These are phyloP conservation scores for Steinernema carpocapsae DNA, from an alignment of 2,888 invertebrate genomes.

Conservation along the genomic window DNA sequence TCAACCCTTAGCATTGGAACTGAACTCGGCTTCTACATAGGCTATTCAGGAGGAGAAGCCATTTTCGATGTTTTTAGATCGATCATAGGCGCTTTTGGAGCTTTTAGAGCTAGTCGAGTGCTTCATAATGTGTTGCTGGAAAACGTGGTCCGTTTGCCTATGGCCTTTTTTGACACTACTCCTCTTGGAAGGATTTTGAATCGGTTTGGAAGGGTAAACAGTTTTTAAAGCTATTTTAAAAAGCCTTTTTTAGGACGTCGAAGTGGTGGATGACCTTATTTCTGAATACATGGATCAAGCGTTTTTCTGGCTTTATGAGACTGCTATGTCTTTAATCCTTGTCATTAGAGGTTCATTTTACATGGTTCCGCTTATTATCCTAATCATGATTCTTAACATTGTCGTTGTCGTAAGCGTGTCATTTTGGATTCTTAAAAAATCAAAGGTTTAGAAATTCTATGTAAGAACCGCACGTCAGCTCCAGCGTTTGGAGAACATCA, in stretches of 20 bases:
- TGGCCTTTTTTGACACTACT: conserved; percentile 71
- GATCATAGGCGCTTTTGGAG: conserved; percentile 69
- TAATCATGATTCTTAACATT: neutral
- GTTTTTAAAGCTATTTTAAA: too few species aligned
- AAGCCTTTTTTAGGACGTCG: too few species aligned
- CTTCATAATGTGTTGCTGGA: conserved; percentile 69
- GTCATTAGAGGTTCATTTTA: conserved; percentile 8
- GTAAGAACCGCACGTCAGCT: conserved; percentile 91
- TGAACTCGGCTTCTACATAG: neutral
- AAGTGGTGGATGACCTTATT: neutral
- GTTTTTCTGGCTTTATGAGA: neutral
- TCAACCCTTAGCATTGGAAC: too few species aligned
- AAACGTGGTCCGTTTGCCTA: conserved; percentile 68
- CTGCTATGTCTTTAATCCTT: neutral
- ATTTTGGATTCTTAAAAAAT: too few species aligned
- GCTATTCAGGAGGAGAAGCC: conserved; percentile 44
- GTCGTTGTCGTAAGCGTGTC: neutral
- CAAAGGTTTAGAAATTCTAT: conserved; percentile 80
- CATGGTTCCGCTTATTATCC: neutral
- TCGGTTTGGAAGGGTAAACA: conserved; percentile 69
- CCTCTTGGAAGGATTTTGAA: conserved; percentile 71
- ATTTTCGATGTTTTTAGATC: conserved; percentile 62
- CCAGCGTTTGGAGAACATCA: conserved; percentile 90
- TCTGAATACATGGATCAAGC: neutral
- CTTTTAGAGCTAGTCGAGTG: conserved; percentile 69